Percentiles rank a stretch among this genome's conserved stretches.
Evolutionary conservation across 2,888 invertebrate genomes (phyloP).

Genomic region (Tethea ocularis): DNA sequence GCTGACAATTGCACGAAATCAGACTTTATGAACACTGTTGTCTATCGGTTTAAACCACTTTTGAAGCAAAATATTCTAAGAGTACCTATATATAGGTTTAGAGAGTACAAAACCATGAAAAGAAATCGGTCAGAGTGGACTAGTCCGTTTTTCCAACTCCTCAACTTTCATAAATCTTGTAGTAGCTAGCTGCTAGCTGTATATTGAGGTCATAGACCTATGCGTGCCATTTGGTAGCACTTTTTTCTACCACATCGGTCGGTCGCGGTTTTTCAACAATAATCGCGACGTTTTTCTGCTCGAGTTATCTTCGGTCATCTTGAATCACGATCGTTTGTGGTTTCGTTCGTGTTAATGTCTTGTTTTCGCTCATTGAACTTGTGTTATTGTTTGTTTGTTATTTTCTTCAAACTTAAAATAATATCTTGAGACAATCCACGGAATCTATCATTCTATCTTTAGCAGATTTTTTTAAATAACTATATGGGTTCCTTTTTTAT

Average conservation of each 20-base stretch:
- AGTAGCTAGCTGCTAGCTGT: background rate
- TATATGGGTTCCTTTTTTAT: too few species aligned
- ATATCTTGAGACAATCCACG: too few species aligned
- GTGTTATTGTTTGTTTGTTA: background rate
- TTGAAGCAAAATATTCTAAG: too few species aligned
- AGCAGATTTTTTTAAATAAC: too few species aligned
- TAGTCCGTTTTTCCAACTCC: too few species aligned
- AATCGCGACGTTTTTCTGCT: slow-evolving; percentile 1
- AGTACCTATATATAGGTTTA: too few species aligned
- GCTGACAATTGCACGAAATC: too few species aligned
- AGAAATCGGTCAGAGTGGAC: too few species aligned
- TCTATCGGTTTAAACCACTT: too few species aligned
- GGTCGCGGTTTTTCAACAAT: background rate
- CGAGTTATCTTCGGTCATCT: background rate
- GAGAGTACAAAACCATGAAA: too few species aligned
- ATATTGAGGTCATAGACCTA: background rate
- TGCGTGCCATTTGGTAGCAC: background rate
- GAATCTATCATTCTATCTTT: too few species aligned
- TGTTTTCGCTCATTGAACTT: background rate
- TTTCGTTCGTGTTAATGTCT: background rate
- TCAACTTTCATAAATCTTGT: background rate
- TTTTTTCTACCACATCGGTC: background rate
- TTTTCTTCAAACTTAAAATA: background rate
- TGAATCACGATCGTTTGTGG: background rate
- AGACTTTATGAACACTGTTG: too few species aligned